Conservation (phyloP, 2,797 vertebrate genomes). For the Vultur gryphus region DNA sequence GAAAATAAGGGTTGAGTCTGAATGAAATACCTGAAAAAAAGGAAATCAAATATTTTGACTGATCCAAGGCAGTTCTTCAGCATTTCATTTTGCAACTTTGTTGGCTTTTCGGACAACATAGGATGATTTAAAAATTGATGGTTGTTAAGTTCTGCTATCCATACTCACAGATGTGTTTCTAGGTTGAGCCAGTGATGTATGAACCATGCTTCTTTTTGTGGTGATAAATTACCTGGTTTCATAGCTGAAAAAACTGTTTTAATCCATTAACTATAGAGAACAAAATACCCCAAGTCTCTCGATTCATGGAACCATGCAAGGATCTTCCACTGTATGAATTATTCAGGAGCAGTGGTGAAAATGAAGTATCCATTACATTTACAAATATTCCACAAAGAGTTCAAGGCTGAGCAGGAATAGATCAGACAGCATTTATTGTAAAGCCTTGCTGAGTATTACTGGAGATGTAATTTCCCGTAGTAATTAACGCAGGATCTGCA, state of each 20-base stretch:
- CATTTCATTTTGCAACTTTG: background rate
- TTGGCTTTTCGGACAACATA: background rate
- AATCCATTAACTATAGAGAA: conserved; percentile 45
- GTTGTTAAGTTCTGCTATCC: background rate
- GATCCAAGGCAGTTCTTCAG: background rate
- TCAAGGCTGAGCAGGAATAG: conserved; percentile 48
- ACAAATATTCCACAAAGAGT: conserved; percentile 63
- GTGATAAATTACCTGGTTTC: conserved; percentile 47
- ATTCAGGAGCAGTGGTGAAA: conserved; percentile 47
- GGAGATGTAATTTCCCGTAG: conserved; percentile 32
- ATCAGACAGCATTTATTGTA: conserved; percentile 59
- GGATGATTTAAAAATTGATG: conserved; percentile 9
- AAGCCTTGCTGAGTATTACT: conserved; percentile 38
- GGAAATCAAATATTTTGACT: conserved; percentile 11
- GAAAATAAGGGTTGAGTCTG: background rate
- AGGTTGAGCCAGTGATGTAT: conserved; percentile 12
- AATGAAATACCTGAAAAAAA: background rate
- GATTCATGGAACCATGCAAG: conserved; percentile 9
- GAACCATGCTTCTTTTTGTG: background rate
- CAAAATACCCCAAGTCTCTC: conserved; percentile 31
- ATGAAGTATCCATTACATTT: conserved; percentile 60
- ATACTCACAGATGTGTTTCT: background rate
- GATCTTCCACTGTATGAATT: conserved; percentile 49
- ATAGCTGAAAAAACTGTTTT: background rate
- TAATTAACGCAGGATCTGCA: conserved; percentile 52